phyloP scores from a whole-genome alignment of 2,888 invertebrate species.

The Amblyjoppa fuscipennis region DNA sequence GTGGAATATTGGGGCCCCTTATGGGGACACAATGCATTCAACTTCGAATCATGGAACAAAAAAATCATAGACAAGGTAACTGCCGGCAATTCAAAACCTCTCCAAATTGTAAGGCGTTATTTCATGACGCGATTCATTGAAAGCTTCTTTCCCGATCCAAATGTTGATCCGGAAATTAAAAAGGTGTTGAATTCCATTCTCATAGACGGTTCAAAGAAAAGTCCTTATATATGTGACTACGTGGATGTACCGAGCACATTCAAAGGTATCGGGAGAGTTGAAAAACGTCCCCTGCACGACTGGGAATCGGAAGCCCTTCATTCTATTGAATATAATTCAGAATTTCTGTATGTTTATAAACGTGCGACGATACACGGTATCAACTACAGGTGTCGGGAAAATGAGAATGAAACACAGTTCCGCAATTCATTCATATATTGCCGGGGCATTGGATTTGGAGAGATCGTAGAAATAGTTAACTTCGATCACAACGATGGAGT shows the following conservation, averaged over 20 bases:
- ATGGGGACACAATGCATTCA: too few species aligned
- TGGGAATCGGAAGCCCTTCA: neutral
- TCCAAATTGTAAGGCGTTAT: constrained; percentile 6
- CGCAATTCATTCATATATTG: neutral
- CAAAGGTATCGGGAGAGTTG: neutral
- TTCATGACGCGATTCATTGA: constrained; percentile 1
- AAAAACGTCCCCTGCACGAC: neutral
- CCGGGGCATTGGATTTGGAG: constrained; percentile 1
- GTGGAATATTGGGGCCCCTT: neutral
- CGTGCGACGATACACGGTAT: neutral
- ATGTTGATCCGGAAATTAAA: neutral
- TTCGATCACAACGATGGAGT: neutral
- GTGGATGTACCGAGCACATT: neutral
- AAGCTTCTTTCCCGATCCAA: constrained; percentile 3
- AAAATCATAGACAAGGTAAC: too few species aligned
- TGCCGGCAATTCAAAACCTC: constrained; percentile 3
- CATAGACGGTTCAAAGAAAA: neutral
- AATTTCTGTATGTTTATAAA: neutral
- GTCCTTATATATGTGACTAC: neutral
- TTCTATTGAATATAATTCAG: neutral
- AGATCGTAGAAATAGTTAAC: constrained; percentile 23
- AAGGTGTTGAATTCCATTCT: neutral
- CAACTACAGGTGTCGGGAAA: neutral
- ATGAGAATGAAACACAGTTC: neutral
- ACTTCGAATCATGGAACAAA: too few species aligned